A percentile compares a stretch with the other conserved stretches of the same genome.
Conservation (phyloP, 1,140 invertebrate genomes). For the Cataglyphis hispanica region DNA sequence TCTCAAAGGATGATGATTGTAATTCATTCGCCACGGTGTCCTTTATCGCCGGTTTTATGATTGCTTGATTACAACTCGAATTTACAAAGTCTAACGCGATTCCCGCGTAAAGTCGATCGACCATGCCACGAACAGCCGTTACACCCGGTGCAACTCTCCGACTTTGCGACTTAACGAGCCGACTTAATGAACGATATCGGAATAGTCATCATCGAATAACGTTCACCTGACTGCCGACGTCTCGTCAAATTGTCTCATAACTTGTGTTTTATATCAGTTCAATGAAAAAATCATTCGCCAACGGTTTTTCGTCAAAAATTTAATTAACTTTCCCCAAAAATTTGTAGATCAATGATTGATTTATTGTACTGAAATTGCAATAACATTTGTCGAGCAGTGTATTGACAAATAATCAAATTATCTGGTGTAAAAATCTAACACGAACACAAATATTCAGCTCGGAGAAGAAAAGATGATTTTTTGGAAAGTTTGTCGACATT, state of each 20-base stretch:
- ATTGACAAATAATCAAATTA: background rate
- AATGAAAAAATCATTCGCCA: background rate
- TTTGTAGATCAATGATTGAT: background rate
- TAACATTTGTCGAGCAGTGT: background rate
- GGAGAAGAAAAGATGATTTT: background rate
- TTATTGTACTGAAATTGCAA: no score
- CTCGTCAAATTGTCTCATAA: background rate
- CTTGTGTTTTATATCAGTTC: background rate
- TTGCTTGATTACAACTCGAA: background rate
- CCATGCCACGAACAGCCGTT: slow-evolving; percentile 18
- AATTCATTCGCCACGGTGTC: slow-evolving; percentile 10
- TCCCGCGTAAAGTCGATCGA: background rate
- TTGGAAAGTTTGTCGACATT: background rate
- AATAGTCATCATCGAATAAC: background rate
- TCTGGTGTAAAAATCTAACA: background rate
- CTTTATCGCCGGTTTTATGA: slow-evolving; percentile 8
- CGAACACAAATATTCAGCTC: background rate
- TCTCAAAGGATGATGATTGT: background rate
- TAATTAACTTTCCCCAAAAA: background rate
- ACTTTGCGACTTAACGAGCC: slow-evolving; percentile 13
- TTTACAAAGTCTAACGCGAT: background rate
- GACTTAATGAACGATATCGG: slow-evolving; percentile 32
- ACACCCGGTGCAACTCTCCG: background rate
- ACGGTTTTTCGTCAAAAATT: background rate
- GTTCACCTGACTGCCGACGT: background rate